Conservation (phyloP, 2,113 vertebrate species). For the Synchiropus splendidus region DNA sequence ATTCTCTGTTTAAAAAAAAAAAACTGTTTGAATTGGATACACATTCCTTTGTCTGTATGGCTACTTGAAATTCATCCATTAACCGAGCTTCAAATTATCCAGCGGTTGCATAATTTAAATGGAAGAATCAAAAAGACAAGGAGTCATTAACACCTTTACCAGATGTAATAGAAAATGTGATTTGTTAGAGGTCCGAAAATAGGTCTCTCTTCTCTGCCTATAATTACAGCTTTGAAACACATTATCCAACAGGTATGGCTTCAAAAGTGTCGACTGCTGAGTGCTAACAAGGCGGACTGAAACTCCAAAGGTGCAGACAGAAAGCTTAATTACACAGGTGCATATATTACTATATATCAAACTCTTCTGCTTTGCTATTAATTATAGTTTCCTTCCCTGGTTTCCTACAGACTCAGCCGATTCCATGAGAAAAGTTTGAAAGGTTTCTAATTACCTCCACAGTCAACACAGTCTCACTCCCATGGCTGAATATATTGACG, state of each 20-base stretch:
- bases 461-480: no score
- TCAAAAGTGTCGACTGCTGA: slow-evolving; percentile 48
- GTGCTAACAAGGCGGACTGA: slow-evolving; percentile 57
- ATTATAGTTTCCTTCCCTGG: slow-evolving; percentile 41
- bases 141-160: slow-evolving; percentile 70
- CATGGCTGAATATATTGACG: no score
- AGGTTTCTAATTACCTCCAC: slow-evolving; percentile 26
- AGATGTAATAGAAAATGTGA: slow-evolving; percentile 67
- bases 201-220: slow-evolving; percentile 57
- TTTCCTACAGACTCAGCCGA: slow-evolving; percentile 32
- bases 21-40: slow-evolving; percentile 52
- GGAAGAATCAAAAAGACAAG: slow-evolving; percentile 68
- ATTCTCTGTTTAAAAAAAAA: slow-evolving; percentile 24
- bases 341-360: slow-evolving; percentile 56
- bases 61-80: slow-evolving; percentile 54
- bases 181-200: slow-evolving; percentile 69
- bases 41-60: slow-evolving; percentile 19
- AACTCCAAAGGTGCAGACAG: slow-evolving; percentile 44
- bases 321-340: slow-evolving; percentile 61
- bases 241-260: slow-evolving; percentile 65
- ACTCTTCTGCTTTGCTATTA: slow-evolving; percentile 42
- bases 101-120: slow-evolving; percentile 66
- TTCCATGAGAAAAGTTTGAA: slow-evolving; percentile 37
- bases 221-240: slow-evolving; percentile 69
- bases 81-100: slow-evolving; percentile 58